phyloP scores from a whole-genome alignment of 2,888 invertebrate species.

The Calliopum simillimum region DNA sequence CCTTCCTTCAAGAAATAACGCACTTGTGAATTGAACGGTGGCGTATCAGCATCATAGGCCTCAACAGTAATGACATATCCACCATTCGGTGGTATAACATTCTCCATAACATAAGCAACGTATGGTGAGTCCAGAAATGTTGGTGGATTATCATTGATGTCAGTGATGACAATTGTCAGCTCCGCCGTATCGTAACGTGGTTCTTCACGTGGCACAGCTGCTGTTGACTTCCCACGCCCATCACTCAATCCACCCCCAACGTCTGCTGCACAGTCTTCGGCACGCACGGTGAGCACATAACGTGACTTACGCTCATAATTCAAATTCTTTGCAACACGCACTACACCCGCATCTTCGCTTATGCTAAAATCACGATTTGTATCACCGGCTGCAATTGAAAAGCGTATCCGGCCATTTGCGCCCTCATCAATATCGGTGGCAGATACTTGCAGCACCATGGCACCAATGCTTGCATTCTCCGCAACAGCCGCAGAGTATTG shows the following conservation, averaged over 20 bases:
- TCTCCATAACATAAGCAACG: slow-evolving; percentile 93
- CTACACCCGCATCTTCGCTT: slow-evolving; percentile 90
- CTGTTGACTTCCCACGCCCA: neutral
- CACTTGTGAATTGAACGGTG: slow-evolving; percentile 89
- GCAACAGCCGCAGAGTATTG: slow-evolving; percentile 91
- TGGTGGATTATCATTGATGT: slow-evolving; percentile 95
- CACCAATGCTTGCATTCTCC: slow-evolving; percentile 94
- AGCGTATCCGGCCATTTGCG: slow-evolving; percentile 90
- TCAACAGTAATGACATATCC: slow-evolving; percentile 86
- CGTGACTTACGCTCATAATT: slow-evolving; percentile 91
- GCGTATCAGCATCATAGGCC: slow-evolving; percentile 92
- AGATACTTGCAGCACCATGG: slow-evolving; percentile 89
- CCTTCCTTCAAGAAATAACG: slow-evolving; percentile 95
- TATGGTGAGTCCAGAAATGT: slow-evolving; percentile 95
- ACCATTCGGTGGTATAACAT: slow-evolving; percentile 82
- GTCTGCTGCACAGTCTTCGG: slow-evolving; percentile 88
- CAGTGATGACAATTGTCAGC: slow-evolving; percentile 85
- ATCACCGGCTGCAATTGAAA: slow-evolving; percentile 90
- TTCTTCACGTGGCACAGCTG: slow-evolving; percentile 43
- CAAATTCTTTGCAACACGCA: slow-evolving; percentile 91
- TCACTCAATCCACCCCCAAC: slow-evolving; percentile 62
- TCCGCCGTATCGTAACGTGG: slow-evolving; percentile 81
- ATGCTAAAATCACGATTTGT: slow-evolving; percentile 92
- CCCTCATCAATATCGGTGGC: slow-evolving; percentile 91
- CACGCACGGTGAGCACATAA: slow-evolving; percentile 85